Evolutionary conservation across 2,113 vertebrate species (phyloP).

Genomic region (Bombycilla garrulus): DNA sequence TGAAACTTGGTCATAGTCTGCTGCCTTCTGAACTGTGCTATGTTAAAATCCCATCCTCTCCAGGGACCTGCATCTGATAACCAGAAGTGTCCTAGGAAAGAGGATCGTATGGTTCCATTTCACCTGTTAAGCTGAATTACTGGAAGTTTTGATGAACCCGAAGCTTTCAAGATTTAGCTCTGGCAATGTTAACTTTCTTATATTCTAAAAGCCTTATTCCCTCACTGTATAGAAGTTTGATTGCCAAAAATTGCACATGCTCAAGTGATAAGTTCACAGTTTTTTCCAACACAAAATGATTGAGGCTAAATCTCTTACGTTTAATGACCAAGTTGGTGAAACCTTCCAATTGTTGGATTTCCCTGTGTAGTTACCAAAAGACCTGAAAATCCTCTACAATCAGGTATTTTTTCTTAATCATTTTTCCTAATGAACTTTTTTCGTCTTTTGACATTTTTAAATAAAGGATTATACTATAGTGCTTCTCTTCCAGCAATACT

Average conservation of each 20-base stretch:
- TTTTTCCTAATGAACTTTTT: neutral
- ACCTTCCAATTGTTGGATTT: neutral
- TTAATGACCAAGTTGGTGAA: neutral
- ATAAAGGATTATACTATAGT: neutral
- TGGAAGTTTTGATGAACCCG: neutral
- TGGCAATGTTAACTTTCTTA: neutral
- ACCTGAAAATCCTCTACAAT: neutral
- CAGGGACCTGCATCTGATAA: neutral
- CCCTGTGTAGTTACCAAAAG: neutral
- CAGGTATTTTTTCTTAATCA: neutral
- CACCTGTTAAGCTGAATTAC: neutral
- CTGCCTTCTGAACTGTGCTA: neutral
- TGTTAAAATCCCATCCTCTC: neutral
- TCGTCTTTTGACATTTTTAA: neutral
- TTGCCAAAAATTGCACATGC: neutral
- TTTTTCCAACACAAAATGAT: neutral
- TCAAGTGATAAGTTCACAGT: neutral
- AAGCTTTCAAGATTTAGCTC: neutral
- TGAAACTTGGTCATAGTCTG: neutral
- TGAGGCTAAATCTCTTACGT: neutral
- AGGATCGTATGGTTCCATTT: neutral
- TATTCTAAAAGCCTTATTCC: neutral
- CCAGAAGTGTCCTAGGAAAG: neutral
- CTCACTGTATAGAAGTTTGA: neutral
- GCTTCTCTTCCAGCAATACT: neutral